Conservation (phyloP, 2,888 invertebrate genomes). For the Dascillus cervinus region DNA sequence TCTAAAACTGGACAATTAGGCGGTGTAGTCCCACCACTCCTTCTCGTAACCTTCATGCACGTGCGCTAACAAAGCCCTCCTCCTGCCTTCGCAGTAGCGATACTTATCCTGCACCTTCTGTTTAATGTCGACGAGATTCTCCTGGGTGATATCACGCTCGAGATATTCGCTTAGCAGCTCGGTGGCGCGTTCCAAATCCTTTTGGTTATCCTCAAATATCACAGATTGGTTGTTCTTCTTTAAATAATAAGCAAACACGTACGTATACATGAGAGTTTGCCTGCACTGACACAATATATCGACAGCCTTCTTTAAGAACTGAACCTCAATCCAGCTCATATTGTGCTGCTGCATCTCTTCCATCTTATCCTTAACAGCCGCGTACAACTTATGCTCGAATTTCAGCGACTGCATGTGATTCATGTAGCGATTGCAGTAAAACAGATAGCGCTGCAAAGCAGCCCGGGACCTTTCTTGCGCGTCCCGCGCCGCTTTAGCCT, state of each 20-base stretch:
- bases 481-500: constrained; percentile 93
- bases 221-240: constrained; percentile 97
- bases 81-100: constrained; percentile 95
- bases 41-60: constrained; percentile 99
- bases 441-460: constrained; percentile 92
- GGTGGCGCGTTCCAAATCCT: constrained; percentile 96
- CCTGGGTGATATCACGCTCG: constrained; percentile 94
- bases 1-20: too few species aligned
- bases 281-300: constrained; percentile 95
- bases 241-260: constrained; percentile 98
- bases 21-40: constrained; percentile 96
- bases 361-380: constrained; percentile 96
- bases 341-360: constrained; percentile 99
- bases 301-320: constrained; percentile 96
- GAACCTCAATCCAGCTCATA: constrained; percentile 99
- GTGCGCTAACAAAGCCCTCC: constrained; percentile 91
- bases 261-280: constrained; percentile 98
- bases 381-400: constrained; percentile 95
- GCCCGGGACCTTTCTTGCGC: constrained; percentile 94
- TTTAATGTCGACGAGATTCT: constrained; percentile 95
- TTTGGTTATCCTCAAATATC: constrained; percentile 99
- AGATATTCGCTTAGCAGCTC: constrained; percentile 96
- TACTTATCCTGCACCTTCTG: constrained; percentile 99
- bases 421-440: constrained; percentile 95
- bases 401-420: constrained; percentile 99